Evolutionary conservation across 2,888 invertebrate species (phyloP).

Genomic region (Helicoverpa assulta): DNA sequence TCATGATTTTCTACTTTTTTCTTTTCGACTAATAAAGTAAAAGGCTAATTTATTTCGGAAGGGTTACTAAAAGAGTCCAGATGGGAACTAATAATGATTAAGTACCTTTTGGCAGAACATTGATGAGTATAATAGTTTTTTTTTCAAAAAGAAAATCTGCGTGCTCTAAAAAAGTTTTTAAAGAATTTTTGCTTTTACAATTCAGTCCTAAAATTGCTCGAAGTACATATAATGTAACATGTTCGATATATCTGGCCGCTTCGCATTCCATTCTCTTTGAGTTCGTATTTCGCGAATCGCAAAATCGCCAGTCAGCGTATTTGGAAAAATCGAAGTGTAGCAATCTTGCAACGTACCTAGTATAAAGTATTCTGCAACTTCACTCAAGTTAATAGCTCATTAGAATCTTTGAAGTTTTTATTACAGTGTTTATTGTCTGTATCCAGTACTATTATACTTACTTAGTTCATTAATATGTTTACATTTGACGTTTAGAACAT

Average conservation of each 20-base stretch:
- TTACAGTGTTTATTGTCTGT: too few relatives aligned
- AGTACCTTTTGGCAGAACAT: neutral
- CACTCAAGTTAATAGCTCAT: neutral
- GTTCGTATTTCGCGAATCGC: slow-evolving; percentile 42
- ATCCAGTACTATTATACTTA: neutral
- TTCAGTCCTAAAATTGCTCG: slow-evolving; percentile 39
- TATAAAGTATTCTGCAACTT: neutral
- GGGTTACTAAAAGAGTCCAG: neutral
- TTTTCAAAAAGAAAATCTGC: too few relatives aligned
- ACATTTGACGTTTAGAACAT: too few relatives aligned
- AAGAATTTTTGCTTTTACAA: slow-evolving; percentile 29
- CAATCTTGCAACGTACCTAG: slow-evolving; percentile 13
- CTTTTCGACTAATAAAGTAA: slow-evolving; percentile 3
- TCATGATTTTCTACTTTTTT: slow-evolving; percentile 31
- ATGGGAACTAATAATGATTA: slow-evolving; percentile 2
- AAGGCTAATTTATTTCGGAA: slow-evolving; percentile 5
- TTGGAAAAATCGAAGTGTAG: slow-evolving; percentile 27
- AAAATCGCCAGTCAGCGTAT: slow-evolving; percentile 30
- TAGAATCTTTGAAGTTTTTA: neutral
- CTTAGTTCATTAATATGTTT: too few relatives aligned
- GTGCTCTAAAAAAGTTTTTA: neutral
- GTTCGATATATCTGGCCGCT: slow-evolving; percentile 28
- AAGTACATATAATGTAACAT: slow-evolving; percentile 45
- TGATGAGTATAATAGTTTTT: neutral
- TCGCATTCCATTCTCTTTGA: slow-evolving; percentile 37